These are phyloP conservation scores for Sebastes matsubarae DNA, from an alignment of 2,797 vertebrate genomes.

Conservation along the genomic window DNA sequence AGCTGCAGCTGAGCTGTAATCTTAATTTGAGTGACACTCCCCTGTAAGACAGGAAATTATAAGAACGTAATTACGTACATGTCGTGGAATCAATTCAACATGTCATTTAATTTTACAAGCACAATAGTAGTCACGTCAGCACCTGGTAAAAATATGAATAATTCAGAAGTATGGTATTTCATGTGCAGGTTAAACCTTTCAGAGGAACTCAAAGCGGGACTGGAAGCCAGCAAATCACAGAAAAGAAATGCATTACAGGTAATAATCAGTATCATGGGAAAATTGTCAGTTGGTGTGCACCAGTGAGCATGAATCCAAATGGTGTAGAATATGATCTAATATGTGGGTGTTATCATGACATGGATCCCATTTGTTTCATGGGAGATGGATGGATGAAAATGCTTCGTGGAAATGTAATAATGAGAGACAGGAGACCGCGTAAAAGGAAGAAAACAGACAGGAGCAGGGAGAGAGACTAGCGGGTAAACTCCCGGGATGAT, in stretches of 20 bases:
- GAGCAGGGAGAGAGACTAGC: not conserved
- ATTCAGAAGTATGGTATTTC: constrained; percentile 23
- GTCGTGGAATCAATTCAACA: constrained; percentile 8
- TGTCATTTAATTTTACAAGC: not conserved
- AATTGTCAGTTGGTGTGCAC: constrained; percentile 19
- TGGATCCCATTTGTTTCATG: constrained; percentile 40
- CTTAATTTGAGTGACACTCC: not conserved
- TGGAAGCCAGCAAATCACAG: constrained; percentile 18
- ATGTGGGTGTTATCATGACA: constrained; percentile 46
- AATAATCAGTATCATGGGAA: constrained; percentile 40
- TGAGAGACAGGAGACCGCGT: not conserved
- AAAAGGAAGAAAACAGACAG: constrained; percentile 1
- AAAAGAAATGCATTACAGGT: constrained; percentile 41
- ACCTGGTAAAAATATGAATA: constrained; percentile 8
- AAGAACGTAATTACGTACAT: not conserved
- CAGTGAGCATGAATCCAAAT: constrained; percentile 33
- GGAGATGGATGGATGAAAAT: constrained; percentile 23
- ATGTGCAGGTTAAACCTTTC: constrained; percentile 22
- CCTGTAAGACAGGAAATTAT: not conserved
- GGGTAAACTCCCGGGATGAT: constrained; percentile 25
- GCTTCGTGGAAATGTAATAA: constrained; percentile 18
- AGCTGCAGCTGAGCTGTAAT: not conserved
- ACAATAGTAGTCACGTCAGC: not conserved
- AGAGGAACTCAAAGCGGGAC: constrained; percentile 9
- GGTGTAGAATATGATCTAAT: constrained; percentile 22